phyloP scores from a whole-genome alignment of 2,888 invertebrate genomes.

The Malthinus flaveolus region DNA sequence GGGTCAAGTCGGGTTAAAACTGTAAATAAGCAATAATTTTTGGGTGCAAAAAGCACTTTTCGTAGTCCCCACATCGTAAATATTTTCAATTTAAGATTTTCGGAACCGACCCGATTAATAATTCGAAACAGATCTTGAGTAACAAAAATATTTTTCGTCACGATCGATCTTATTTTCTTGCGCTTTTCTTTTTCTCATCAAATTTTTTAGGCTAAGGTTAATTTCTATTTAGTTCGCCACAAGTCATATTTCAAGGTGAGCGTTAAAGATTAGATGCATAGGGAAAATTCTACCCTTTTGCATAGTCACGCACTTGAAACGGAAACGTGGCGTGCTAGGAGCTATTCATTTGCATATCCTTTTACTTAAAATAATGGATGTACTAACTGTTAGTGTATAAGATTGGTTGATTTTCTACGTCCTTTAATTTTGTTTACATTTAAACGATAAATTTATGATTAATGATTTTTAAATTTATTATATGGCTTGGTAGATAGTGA shows the following conservation, averaged over 20 bases:
- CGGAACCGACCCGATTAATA: no score
- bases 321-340: slow-evolving; percentile 22
- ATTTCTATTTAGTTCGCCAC: slow-evolving; percentile 7
- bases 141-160: no score
- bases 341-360: slow-evolving; percentile 22
- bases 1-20: no score
- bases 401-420: slow-evolving; percentile 1
- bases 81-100: no score
- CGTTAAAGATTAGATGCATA: slow-evolving; percentile 15
- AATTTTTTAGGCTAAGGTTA: slow-evolving; percentile 8
- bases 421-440: neutral
- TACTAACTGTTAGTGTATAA: slow-evolving; percentile 16
- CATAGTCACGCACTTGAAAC: slow-evolving; percentile 18
- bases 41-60: no score
- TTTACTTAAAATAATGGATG: slow-evolving; percentile 16
- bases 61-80: no score
- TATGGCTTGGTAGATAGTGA: no score
- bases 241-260: slow-evolving; percentile 5
- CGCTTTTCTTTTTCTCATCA: no score
- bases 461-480: neutral
- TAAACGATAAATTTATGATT: slow-evolving; percentile 1
- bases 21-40: no score
- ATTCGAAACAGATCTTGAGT: no score
- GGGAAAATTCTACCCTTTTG: slow-evolving; percentile 9
- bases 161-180: no score